Evolutionary conservation across 1,140 invertebrate species (phyloP), one percentile per base, ranked within the genome.

Genomic region (Odontomachus brunneus): DNA sequence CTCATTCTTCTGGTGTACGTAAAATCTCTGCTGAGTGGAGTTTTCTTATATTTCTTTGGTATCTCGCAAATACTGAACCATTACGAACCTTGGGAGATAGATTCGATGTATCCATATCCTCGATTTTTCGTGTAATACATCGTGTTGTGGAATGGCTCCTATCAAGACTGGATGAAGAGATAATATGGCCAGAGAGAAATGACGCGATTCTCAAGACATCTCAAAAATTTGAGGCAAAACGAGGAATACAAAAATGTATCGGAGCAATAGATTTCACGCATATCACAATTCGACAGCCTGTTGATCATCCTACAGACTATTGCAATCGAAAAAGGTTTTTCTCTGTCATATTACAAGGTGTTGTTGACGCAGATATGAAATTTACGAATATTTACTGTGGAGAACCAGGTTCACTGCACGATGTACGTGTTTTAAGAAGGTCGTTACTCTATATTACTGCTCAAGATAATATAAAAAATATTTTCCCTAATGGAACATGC

Each of bases 181-280:
- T 86, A 14, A 69, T 63, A 19, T 86, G 82, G 66, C 75, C 67
- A 44, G n/a, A 55, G 44, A 57, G 9, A 62, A 29, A 38, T 67
- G 9, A 72, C 24, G 73, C 22, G 38, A 33, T 67, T 19, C 49
- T 51, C 49, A 15, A 14, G 49, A 51, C 49, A 51, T 7, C 49
- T 15, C 49, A 51, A 51, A 51, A 51, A 51, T 51, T 51, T 15
- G 49, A 51, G 49, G 49, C 49, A 51, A 51, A 51, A 51, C 49
- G 49, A 51, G 49, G 49, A 12, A 51, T 51, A 12, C 4, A 15
- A 51, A 51, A 51, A 51, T 51, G 49, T 51, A 65, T 90, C 24
- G 87, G 82, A 14, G 84, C 82, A n/a, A 89, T 88, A 17, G 89
- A 89, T 82, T 74, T 86, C 26, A 83, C 38, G 15, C 83, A 90